These are phyloP conservation scores for Sebastes diploproa DNA, from an alignment of 2,797 vertebrate species.

Conservation along the genomic window DNA sequence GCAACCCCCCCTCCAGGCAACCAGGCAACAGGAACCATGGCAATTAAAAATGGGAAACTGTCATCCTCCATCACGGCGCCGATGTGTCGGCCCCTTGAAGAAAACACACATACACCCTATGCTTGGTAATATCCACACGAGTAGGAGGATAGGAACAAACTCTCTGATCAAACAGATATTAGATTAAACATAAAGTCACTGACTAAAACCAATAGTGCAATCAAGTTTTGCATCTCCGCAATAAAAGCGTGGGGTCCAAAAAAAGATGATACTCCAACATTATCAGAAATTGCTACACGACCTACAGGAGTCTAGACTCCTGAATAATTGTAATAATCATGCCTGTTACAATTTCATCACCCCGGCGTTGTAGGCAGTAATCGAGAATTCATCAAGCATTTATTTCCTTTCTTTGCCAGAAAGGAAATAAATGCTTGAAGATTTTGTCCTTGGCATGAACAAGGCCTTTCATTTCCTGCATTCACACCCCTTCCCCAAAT, in stretches of 20 bases:
- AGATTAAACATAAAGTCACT: conserved; percentile 17
- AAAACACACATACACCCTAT: conserved; percentile 42
- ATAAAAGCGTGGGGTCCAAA: neutral
- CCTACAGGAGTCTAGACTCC: conserved; percentile 28
- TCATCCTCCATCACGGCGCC: conserved; percentile 74
- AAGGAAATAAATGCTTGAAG: neutral
- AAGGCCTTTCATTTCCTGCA: conserved; percentile 49
- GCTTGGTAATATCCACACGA: conserved; percentile 27
- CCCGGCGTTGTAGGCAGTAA: conserved; percentile 33
- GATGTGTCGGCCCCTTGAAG: conserved; percentile 41
- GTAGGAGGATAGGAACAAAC: conserved; percentile 29
- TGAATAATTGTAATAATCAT: conserved; percentile 53
- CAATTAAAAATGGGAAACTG: conserved; percentile 85
- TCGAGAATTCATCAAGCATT: conserved; percentile 37
- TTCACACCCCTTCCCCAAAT: conserved; percentile 41
- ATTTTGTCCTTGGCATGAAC: conserved; percentile 17
- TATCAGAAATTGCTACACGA: conserved; percentile 26
- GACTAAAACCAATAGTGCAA: conserved; percentile 1
- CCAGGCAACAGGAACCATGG: conserved; percentile 78
- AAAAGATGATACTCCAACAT: conserved; percentile 13
- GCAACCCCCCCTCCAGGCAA: conserved; percentile 74
- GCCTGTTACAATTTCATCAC: conserved; percentile 45
- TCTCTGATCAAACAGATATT: conserved; percentile 41
- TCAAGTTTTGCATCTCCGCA: conserved; percentile 9
- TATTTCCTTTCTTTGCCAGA: conserved; percentile 39